These are phyloP conservation scores for Gymnocephalus cernua DNA, from an alignment of 2,113 vertebrate genomes.

Conservation along the genomic window DNA sequence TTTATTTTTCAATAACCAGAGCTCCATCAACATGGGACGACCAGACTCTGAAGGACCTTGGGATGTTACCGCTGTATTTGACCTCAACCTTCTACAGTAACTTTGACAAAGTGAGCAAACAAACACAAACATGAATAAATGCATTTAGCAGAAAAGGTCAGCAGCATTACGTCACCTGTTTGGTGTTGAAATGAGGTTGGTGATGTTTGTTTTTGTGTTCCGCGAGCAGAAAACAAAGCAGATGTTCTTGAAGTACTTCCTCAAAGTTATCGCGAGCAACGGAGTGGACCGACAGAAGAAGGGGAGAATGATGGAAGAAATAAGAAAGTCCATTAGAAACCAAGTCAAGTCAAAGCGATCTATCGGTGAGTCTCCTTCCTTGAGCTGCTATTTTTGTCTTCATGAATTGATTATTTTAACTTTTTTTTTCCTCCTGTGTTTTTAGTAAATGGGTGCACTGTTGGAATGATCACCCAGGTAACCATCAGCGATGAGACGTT, in stretches of 20 bases:
- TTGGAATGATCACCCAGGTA: slow-evolving; percentile 70
- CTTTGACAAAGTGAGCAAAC: slow-evolving; percentile 72
- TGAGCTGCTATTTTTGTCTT: background rate
- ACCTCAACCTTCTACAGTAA: slow-evolving; percentile 66
- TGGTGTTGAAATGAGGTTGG: background rate
- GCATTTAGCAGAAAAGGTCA: background rate
- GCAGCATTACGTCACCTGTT: background rate
- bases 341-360: slow-evolving; percentile 37
- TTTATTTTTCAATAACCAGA: slow-evolving; percentile 60
- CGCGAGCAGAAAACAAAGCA: slow-evolving; percentile 63
- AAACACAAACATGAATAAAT: background rate
- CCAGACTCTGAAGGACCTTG: slow-evolving; percentile 73
- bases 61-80: slow-evolving; percentile 74
- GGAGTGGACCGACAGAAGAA: background rate
- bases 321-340: slow-evolving; percentile 7
- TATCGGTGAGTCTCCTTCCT: slow-evolving; percentile 49
- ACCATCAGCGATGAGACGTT: slow-evolving; percentile 67
- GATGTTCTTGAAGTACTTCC: slow-evolving; percentile 59
- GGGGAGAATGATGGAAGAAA: slow-evolving; percentile 18
- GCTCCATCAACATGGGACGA: slow-evolving; percentile 65
- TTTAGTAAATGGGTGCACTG: slow-evolving; percentile 63
- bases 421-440: background rate
- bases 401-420: background rate
- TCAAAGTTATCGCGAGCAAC: background rate
- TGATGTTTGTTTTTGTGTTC: background rate